phyloP scores from a whole-genome alignment of 2,888 invertebrate genomes.

The Lithophane semibrunnea region DNA sequence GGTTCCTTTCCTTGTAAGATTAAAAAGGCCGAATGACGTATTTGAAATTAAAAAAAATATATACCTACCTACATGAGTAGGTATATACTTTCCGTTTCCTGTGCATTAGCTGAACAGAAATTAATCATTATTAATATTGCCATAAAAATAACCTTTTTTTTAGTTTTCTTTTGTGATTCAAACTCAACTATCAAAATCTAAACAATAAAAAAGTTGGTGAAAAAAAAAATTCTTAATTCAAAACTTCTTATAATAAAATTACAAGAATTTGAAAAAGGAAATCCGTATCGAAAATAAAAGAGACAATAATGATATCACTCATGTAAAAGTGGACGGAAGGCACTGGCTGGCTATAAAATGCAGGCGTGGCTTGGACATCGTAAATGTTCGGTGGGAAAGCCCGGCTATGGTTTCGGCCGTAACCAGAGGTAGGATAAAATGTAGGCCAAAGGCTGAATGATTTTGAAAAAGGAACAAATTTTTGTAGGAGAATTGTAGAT shows the following conservation, averaged over 20 bases:
- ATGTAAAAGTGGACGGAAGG: conserved; percentile 34
- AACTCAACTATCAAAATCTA: background rate
- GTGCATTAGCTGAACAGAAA: background rate
- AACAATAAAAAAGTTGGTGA: background rate
- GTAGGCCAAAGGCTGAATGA: background rate
- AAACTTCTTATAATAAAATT: conserved; percentile 33
- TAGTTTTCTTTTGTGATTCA: background rate
- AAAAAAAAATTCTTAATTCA: background rate
- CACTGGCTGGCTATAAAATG: conserved; percentile 23
- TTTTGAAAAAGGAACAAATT: background rate
- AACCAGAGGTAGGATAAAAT: background rate
- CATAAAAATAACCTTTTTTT: background rate
- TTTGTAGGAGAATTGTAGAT: background rate
- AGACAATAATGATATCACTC: conserved; percentile 12
- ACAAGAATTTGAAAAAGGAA: conserved; percentile 48
- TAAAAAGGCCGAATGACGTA: background rate
- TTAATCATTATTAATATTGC: background rate
- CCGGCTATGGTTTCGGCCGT: background rate
- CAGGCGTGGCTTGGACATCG: conserved; percentile 20
- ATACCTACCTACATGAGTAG: background rate
- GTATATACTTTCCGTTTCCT: background rate
- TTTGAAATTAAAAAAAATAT: background rate
- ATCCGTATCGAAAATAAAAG: conserved; percentile 32
- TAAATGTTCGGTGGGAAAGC: conserved; percentile 25
- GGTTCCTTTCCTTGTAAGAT: background rate